A percentile compares a stretch with the other conserved stretches of the same genome.
phyloP scores from a whole-genome alignment of 2,888 invertebrate genomes.

The Drosophila suboccidentalis region DNA sequence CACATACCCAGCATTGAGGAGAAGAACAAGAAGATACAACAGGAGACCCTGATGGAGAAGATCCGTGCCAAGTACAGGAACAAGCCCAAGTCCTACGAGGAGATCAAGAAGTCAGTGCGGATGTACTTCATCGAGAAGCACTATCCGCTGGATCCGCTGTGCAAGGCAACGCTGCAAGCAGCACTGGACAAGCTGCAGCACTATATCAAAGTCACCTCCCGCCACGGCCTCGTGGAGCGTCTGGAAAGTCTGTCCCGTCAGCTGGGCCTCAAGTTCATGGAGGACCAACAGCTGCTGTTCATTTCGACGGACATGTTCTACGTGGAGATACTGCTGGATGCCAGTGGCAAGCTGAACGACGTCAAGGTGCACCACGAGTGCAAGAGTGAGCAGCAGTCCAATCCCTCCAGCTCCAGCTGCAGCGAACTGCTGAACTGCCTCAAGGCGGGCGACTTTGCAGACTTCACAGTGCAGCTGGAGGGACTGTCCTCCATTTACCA shows the following conservation, averaged over 20 bases:
- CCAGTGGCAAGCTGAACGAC: constrained; percentile 94
- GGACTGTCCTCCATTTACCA: constrained; percentile 96
- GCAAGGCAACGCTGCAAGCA: constrained; percentile 94
- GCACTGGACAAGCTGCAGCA: constrained; percentile 97
- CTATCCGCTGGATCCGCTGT: constrained; percentile 94
- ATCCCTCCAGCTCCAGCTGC: constrained; percentile 85
- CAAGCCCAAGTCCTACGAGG: constrained; percentile 92
- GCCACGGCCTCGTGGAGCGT: constrained; percentile 96
- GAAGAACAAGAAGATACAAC: constrained; percentile 91
- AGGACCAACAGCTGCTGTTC: constrained; percentile 93
- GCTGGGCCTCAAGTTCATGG: constrained; percentile 95
- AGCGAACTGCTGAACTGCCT: constrained; percentile 93
- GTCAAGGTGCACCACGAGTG: constrained; percentile 97
- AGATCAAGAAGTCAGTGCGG: constrained; percentile 94
- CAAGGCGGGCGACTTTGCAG: constrained; percentile 94
- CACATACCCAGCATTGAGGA: constrained; percentile 84
- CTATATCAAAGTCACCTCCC: constrained; percentile 96
- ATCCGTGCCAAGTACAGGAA: constrained; percentile 93
- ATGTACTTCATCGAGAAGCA: constrained; percentile 96
- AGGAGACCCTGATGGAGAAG: constrained; percentile 96
- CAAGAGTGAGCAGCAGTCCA: constrained; percentile 92
- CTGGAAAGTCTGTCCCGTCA: constrained; percentile 96
- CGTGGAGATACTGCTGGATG: constrained; percentile 95
- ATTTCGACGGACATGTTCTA: constrained; percentile 99
- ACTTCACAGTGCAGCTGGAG: constrained; percentile 97